Conservation (phyloP, 2,888 invertebrate genomes). For the Pseudococcus longispinus region DNA sequence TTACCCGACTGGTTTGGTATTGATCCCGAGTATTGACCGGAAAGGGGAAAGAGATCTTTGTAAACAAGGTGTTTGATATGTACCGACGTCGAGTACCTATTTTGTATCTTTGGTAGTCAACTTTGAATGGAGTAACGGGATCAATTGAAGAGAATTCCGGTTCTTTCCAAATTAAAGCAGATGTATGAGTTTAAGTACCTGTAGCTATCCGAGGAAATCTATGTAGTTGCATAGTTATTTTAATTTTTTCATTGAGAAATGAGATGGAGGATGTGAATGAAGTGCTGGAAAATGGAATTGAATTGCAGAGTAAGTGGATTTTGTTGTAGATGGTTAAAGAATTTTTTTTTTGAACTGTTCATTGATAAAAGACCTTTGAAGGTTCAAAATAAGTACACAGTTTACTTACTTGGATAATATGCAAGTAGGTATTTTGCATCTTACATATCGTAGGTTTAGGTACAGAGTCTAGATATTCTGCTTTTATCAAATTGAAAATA, state of each 20-base stretch:
- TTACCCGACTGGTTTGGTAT: not conserved
- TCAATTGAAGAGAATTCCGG: not conserved
- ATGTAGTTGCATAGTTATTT: not conserved
- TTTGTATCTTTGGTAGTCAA: not conserved
- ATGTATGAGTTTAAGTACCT: not conserved
- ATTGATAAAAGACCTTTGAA: too few species aligned
- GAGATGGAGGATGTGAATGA: too few species aligned
- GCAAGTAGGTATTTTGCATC: too few species aligned
- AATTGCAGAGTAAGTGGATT: too few species aligned
- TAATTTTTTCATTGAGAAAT: not conserved
- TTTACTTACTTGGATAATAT: too few species aligned
- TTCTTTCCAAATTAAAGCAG: not conserved
- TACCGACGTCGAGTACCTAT: not conserved
- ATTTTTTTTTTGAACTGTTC: too few species aligned
- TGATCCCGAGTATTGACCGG: not conserved
- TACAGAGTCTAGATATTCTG: too few species aligned
- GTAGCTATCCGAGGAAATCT: not conserved
- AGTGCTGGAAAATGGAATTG: too few species aligned
- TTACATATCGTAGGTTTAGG: too few species aligned
- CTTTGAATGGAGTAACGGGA: not conserved
- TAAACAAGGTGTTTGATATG: not conserved
- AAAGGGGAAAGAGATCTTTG: not conserved
- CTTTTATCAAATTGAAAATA: too few species aligned
- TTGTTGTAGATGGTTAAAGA: too few species aligned
- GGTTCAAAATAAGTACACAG: too few species aligned